Percentiles rank a stretch among this genome's conserved stretches.
Evolutionary conservation across 2,797 vertebrate genomes (phyloP).

Genomic region (Neostethus bicornis): DNA sequence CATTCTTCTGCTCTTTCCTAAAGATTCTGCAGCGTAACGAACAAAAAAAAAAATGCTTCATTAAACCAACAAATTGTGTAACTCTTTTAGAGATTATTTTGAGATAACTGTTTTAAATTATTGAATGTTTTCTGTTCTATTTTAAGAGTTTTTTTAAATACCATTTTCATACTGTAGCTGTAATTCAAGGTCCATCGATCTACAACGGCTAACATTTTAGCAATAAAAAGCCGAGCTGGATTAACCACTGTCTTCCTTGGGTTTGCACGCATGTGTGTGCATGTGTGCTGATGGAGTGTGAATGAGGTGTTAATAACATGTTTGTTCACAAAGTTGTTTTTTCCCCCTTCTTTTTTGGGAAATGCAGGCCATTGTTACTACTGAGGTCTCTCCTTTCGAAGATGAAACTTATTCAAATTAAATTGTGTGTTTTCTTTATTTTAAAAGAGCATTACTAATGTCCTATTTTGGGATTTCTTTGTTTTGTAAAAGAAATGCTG

Average conservation of each 20-base stretch:
- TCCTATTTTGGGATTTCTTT: conserved; percentile 74
- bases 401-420: conserved; percentile 53
- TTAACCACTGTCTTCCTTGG: conserved; percentile 68
- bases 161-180: conserved; percentile 48
- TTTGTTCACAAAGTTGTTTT: conserved; percentile 47
- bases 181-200: conserved; percentile 53
- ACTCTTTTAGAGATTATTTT: not conserved
- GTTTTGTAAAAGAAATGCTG: conserved; percentile 77
- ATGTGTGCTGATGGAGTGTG: conserved; percentile 29
- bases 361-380: conserved; percentile 50
- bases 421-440: conserved; percentile 58
- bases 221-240: conserved; percentile 78
- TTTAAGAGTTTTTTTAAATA: conserved; percentile 23
- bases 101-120: conserved; percentile 9
- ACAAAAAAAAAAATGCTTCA: conserved; percentile 8
- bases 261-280: conserved; percentile 23
- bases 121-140: conserved; percentile 15
- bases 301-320: conserved; percentile 42
- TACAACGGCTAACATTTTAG: conserved; percentile 71
- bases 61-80: not conserved
- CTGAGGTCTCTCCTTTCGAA: conserved; percentile 65
- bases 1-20: not conserved
- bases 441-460: conserved; percentile 75
- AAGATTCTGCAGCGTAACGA: conserved; percentile 2
- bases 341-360: conserved; percentile 20